These are phyloP conservation scores for Sylvicola cinctus DNA, from an alignment of 2,888 invertebrate genomes.

Conservation along the genomic window DNA sequence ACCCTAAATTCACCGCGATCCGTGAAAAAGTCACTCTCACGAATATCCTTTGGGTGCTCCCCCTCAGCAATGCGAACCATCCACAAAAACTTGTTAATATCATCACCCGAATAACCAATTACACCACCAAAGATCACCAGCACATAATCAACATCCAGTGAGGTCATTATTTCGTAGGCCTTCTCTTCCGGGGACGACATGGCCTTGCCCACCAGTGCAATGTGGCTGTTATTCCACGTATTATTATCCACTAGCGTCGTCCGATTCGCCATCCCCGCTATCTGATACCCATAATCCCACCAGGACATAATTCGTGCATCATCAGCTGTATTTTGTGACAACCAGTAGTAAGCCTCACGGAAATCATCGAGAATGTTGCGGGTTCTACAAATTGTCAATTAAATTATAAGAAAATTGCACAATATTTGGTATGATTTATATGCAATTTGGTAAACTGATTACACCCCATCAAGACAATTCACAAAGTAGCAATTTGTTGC, in stretches of 20 bases:
- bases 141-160: constrained; percentile 96
- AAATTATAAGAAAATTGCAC: too few relatives aligned
- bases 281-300: constrained; percentile 99
- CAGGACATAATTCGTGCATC: constrained; percentile 97
- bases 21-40: constrained; percentile 93
- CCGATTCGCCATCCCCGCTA: constrained; percentile 97
- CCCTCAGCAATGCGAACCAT: constrained; percentile 97
- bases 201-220: constrained; percentile 92
- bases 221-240: constrained; percentile 99
- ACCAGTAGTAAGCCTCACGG: constrained; percentile 95
- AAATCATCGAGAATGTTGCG: constrained; percentile 98
- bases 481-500: too few relatives aligned
- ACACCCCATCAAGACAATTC: too few relatives aligned
- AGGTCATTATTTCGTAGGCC: constrained; percentile 94
- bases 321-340: constrained; percentile 88
- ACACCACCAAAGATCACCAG: constrained; percentile 97
- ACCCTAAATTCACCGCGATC: constrained; percentile 89
- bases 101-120: constrained; percentile 95
- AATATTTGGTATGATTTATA: too few relatives aligned
- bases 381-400: too few relatives aligned
- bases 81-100: constrained; percentile 99
- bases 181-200: constrained; percentile 95
- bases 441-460: too few relatives aligned
- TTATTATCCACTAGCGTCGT: constrained; percentile 97
- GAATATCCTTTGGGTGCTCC: constrained; percentile 91